Evolutionary conservation across 2,888 invertebrate genomes (phyloP).

Genomic region (Lasius platythorax): DNA sequence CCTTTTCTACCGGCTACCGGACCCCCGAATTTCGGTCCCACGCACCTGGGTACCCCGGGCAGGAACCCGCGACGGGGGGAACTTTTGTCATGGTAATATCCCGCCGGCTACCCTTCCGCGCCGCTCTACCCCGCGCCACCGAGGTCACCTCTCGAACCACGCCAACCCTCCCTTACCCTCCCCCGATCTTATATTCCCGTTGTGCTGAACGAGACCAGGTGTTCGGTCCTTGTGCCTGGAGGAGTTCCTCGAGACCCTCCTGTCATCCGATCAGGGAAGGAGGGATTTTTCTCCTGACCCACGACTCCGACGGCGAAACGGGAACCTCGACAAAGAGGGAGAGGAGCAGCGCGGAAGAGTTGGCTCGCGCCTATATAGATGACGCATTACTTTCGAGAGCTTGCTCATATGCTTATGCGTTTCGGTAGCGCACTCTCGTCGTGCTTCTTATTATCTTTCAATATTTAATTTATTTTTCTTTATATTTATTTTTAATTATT

Average conservation of each 20-base stretch:
- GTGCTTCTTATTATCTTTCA: constrained; percentile 3
- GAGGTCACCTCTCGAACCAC: constrained; percentile 57
- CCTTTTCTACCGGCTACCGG: constrained; percentile 81
- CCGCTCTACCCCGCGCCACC: constrained; percentile 55
- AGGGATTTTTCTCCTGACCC: constrained; percentile 75
- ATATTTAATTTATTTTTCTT: not conserved
- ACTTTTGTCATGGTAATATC: constrained; percentile 83
- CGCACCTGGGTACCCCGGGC: constrained; percentile 82
- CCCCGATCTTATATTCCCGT: constrained; percentile 68
- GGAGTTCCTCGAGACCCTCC: constrained; percentile 75
- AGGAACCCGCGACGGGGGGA: constrained; percentile 78
- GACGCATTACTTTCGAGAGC: constrained; percentile 32
- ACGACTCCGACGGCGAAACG: constrained; percentile 70
- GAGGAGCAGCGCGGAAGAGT: constrained; percentile 45
- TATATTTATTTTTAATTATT: not conserved
- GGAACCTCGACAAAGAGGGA: constrained; percentile 66
- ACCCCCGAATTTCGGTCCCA: constrained; percentile 82
- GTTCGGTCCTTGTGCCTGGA: constrained; percentile 80
- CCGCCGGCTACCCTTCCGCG: constrained; percentile 57
- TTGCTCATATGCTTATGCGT: constrained; percentile 3
- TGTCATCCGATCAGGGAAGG: constrained; percentile 82
- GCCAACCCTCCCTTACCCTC: constrained; percentile 61
- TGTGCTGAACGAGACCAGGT: constrained; percentile 79
- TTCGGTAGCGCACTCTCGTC: not conserved
- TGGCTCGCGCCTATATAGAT: constrained; percentile 52